These are phyloP conservation scores for Stichopus chloronotus DNA, from an alignment of 35 echinoderm and acorn worm genomes.

Conservation along the genomic window DNA sequence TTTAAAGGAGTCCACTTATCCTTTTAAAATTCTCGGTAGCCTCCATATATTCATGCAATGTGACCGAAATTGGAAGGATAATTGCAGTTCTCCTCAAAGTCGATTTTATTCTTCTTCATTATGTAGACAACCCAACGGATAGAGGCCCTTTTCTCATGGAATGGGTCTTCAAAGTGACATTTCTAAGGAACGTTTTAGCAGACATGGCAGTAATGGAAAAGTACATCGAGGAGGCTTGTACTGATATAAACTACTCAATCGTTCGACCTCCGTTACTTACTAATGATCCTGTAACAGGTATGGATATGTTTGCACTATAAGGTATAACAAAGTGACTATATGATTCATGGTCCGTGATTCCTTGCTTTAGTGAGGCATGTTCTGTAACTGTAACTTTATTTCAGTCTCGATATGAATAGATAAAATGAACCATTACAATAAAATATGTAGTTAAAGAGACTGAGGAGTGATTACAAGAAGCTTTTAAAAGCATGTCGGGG, in stretches of 20 bases:
- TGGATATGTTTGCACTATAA: no score
- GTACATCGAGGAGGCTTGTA: neutral
- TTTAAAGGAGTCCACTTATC: no score
- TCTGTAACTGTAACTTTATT: no score
- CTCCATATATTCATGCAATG: no score
- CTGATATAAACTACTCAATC: slow-evolving; percentile 37
- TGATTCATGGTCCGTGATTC: neutral
- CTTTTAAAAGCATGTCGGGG: no score
- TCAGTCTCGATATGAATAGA: no score
- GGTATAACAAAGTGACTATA: neutral
- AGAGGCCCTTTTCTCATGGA: neutral
- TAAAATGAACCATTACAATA: no score
- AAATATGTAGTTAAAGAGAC: no score
- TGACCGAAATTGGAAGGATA: no score
- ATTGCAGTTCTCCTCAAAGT: no score
- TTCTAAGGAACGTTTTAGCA: neutral
- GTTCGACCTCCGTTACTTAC: slow-evolving; percentile 29
- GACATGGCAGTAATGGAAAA: slow-evolving; percentile 19
- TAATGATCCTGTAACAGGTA: slow-evolving; percentile 12
- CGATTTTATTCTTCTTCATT: neutral
- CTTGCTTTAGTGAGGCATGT: neutral
- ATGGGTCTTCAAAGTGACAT: slow-evolving; percentile 16
- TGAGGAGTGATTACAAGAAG: no score
- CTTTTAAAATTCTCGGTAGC: no score
- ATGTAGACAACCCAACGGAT: neutral